phyloP scores from a whole-genome alignment of 2,888 invertebrate species.

The Lagria hirta region DNA sequence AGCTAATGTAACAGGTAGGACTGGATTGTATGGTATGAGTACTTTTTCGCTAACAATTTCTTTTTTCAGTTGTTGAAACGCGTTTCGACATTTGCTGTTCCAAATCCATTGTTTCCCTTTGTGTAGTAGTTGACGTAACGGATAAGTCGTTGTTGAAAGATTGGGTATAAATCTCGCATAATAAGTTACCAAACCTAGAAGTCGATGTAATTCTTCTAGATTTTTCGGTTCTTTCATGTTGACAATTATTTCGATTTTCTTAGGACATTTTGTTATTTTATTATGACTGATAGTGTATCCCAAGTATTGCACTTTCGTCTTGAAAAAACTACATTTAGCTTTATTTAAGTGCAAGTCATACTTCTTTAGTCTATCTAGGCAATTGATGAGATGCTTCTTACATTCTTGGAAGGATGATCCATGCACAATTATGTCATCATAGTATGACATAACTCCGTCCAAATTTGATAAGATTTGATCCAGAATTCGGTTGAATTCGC shows the following conservation, averaged over 20 bases:
- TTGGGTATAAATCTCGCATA: conserved; percentile 8
- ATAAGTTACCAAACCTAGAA: conserved; percentile 5
- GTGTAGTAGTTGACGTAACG: conserved; percentile 1
- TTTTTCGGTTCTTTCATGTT: conserved; percentile 3
- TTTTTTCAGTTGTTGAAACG: conserved; percentile 2
- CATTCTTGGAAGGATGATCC: conserved; percentile 25
- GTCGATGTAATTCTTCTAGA: conserved; percentile 3
- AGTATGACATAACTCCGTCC: conserved; percentile 22
- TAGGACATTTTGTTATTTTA: not conserved
- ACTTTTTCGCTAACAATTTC: conserved; percentile 32
- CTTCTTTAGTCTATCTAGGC: conserved; percentile 2
- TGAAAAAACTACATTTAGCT: conserved; percentile 6
- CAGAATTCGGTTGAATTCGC: conserved; percentile 31
- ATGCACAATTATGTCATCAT: conserved; percentile 33
- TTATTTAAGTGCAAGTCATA: conserved; percentile 4
- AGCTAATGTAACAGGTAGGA: conserved; percentile 37
- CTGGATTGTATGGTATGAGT: conserved; percentile 34
- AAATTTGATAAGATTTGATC: conserved; percentile 29
- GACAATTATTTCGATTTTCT: conserved; percentile 4
- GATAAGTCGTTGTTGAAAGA: conserved; percentile 6
- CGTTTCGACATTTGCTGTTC: conserved; percentile 1
- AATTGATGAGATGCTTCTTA: conserved; percentile 15
- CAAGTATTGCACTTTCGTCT: conserved; percentile 1
- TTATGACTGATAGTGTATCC: conserved; percentile 1
- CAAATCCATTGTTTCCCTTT: conserved; percentile 1